Evolutionary conservation across 2,113 vertebrate species (phyloP).

Genomic region (Trogon surrucura): DNA sequence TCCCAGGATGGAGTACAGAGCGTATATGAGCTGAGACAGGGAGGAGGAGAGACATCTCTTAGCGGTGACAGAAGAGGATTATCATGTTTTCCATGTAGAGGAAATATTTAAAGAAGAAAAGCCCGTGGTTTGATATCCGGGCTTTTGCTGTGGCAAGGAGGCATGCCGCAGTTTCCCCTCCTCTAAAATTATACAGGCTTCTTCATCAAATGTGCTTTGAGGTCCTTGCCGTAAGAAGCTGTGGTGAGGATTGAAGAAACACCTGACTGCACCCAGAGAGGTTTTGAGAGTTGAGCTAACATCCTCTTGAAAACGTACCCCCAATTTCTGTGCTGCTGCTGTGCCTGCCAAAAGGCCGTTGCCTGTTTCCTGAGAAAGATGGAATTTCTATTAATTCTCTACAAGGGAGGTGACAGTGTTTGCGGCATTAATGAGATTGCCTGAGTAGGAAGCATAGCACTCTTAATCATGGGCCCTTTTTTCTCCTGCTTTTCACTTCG

Average conservation of each 20-base stretch:
- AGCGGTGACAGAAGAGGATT: neutral
- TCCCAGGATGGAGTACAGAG: constrained; percentile 48
- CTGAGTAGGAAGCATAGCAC: neutral
- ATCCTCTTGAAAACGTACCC: neutral
- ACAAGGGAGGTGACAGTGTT: fast-evolving
- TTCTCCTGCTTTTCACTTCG: neutral
- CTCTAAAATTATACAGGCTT: neutral
- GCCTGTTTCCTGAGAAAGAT: neutral
- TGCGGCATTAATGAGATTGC: neutral
- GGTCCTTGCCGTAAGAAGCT: neutral
- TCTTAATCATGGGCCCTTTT: neutral
- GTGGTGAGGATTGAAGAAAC: neutral
- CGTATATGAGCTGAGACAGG: neutral
- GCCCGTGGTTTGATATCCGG: neutral
- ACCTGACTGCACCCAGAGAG: neutral
- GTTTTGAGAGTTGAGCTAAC: neutral
- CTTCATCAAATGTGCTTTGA: neutral
- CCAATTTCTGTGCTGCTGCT: neutral
- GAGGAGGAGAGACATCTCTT: neutral
- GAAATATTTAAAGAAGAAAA: neutral
- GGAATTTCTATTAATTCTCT: neutral
- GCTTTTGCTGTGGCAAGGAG: neutral
- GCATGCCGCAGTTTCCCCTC: neutral
- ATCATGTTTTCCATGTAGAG: neutral
- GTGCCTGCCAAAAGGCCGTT: neutral